phyloP scores from a whole-genome alignment of 2,113 vertebrate genomes.

The Pithys albifrons region DNA sequence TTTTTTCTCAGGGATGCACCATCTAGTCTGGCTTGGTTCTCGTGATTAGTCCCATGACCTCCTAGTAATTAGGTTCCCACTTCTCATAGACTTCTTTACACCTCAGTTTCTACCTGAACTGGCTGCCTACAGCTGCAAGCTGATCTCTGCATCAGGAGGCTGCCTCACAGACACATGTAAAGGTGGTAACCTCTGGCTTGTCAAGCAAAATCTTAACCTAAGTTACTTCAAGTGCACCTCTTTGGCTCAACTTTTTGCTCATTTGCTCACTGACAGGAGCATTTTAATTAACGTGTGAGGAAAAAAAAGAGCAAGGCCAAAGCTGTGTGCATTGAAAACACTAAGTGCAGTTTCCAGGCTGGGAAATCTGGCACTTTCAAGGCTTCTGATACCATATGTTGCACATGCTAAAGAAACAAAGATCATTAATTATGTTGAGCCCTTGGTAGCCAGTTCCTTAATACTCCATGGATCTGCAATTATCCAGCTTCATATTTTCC shows the following conservation, averaged over 20 bases:
- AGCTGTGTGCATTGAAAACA: background rate
- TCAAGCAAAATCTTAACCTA: background rate
- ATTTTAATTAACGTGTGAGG: slow-evolving; percentile 14
- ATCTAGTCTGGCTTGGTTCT: background rate
- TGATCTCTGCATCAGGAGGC: background rate
- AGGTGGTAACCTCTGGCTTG: background rate
- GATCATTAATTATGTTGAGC: background rate
- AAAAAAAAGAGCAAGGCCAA: slow-evolving; percentile 25
- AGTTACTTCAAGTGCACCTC: background rate
- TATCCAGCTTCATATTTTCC: background rate
- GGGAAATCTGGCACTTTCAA: slow-evolving; percentile 2
- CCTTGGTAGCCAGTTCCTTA: background rate
- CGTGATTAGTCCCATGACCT: background rate
- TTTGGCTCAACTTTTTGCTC: background rate
- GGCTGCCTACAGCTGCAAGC: background rate
- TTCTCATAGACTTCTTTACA: background rate
- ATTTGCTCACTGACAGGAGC: background rate
- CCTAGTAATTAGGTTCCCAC: background rate
- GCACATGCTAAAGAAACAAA: background rate
- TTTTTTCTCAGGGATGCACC: background rate
- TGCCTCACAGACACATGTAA: background rate
- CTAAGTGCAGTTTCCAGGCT: background rate
- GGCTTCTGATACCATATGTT: background rate
- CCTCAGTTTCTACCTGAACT: background rate
- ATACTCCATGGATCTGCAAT: background rate